These are phyloP conservation scores for Carcharodon carcharias DNA, from an alignment of 2,797 vertebrate genomes.

Conservation along the genomic window DNA sequence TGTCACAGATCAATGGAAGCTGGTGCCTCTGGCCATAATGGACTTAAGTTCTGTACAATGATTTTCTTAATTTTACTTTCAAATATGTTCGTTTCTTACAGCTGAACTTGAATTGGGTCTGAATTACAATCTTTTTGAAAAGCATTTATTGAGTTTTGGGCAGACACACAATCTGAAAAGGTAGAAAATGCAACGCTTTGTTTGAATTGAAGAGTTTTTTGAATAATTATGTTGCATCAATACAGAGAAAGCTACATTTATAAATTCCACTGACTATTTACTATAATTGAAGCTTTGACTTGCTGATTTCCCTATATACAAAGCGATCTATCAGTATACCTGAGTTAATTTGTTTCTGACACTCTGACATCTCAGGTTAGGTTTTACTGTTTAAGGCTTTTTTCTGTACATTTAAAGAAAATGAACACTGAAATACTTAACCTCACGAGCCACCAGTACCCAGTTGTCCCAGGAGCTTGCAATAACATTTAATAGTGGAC, in stretches of 20 bases:
- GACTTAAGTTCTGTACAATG: constrained; percentile 34
- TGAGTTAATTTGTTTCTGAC: background rate
- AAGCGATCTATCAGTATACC: constrained; percentile 16
- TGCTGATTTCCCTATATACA: background rate
- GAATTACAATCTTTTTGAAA: constrained; percentile 33
- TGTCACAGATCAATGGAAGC: constrained; percentile 30
- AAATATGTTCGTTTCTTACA: constrained; percentile 31
- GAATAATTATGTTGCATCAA: constrained; percentile 21
- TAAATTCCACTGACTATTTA: constrained; percentile 10
- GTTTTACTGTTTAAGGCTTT: background rate
- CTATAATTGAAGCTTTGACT: background rate
- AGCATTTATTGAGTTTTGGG: constrained; percentile 10
- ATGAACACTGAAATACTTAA: constrained; percentile 1
- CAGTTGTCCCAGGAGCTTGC: background rate
- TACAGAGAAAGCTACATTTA: constrained; percentile 23
- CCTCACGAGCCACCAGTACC: background rate
- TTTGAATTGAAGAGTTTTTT: constrained; percentile 17
- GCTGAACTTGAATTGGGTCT: constrained; percentile 32
- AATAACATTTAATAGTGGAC: constrained; percentile 3
- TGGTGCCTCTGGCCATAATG: constrained; percentile 23
- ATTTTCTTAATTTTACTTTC: constrained; percentile 35
- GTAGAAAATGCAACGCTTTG: constrained; percentile 4
- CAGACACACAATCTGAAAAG: constrained; percentile 19
- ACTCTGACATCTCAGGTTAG: too few relatives aligned
- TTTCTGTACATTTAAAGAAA: background rate